Evolutionary conservation across 2,113 vertebrate genomes (phyloP).

Genomic region (Tachysurus vachellii): DNA sequence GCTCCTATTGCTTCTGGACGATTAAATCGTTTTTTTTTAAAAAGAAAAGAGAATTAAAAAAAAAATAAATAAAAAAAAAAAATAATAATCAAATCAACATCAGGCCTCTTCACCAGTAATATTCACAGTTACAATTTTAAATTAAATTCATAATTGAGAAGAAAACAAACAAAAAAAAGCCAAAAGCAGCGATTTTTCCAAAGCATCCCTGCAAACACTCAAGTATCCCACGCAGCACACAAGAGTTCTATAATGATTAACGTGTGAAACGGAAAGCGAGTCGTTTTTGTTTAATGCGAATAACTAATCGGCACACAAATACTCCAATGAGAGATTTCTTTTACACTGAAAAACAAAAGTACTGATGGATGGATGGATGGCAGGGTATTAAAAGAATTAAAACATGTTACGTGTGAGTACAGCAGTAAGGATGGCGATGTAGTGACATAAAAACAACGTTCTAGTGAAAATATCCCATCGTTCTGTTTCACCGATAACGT

Average conservation of each 20-base stretch:
- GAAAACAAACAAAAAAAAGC: neutral
- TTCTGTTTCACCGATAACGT: neutral
- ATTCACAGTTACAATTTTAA: neutral
- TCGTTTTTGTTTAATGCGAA: slow-evolving; percentile 41
- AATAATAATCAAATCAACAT: neutral
- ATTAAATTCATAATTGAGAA: neutral
- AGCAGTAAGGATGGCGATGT: slow-evolving; percentile 16
- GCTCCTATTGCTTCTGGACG: neutral
- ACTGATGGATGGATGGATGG: neutral
- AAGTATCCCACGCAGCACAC: slow-evolving; percentile 5
- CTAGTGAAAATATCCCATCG: neutral
- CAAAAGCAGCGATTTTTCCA: neutral
- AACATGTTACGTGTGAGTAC: slow-evolving; percentile 62
- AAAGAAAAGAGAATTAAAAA: neutral
- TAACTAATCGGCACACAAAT: slow-evolving; percentile 46
- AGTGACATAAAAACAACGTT: neutral
- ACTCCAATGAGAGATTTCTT: neutral
- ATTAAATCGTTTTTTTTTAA: neutral
- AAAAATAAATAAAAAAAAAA: too few relatives aligned
- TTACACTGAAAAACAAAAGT: neutral
- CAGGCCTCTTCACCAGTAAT: neutral
- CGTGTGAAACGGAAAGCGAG: neutral
- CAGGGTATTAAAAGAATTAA: slow-evolving; percentile 59
- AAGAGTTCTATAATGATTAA: slow-evolving; percentile 10
- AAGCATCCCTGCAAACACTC: neutral